Evolutionary conservation across 2,888 invertebrate genomes (phyloP).

Genomic region (Sisyra terminalis): DNA sequence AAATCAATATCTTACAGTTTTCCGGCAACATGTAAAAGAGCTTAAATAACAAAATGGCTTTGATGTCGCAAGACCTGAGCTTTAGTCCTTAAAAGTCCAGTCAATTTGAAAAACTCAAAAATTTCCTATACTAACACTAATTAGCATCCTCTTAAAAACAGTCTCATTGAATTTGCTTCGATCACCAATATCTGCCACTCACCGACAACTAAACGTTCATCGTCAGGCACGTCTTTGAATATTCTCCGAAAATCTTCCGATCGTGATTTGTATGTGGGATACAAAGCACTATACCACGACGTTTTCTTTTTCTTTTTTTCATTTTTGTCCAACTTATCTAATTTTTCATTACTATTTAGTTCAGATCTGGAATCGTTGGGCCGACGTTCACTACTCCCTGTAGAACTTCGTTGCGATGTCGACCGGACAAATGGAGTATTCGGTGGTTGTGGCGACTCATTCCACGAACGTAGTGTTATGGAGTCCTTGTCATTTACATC

Average conservation of each 20-base stretch:
- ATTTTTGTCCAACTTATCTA: conserved; percentile 16
- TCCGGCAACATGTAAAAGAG: too few relatives aligned
- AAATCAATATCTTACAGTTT: too few relatives aligned
- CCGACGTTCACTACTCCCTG: conserved; percentile 16
- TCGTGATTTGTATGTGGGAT: conserved; percentile 87
- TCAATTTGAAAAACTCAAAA: too few relatives aligned
- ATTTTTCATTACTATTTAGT: conserved; percentile 10
- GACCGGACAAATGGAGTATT: conserved; percentile 16
- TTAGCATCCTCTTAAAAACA: too few relatives aligned
- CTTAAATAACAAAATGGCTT: too few relatives aligned
- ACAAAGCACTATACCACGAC: conserved; percentile 71
- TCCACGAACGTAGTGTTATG: conserved; percentile 3
- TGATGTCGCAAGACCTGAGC: too few relatives aligned
- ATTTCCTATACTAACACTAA: too few relatives aligned
- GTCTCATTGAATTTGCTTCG: background rate
- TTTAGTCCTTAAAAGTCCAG: too few relatives aligned
- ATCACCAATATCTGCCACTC: conserved; percentile 19
- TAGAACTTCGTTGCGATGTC: conserved; percentile 15
- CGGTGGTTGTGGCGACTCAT: conserved; percentile 13
- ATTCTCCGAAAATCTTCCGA: conserved; percentile 84
- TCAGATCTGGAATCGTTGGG: conserved; percentile 10
- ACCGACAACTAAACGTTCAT: conserved; percentile 89
- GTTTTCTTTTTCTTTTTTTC: conserved; percentile 47
- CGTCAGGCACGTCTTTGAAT: conserved; percentile 80
- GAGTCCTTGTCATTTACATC: conserved; percentile 5